These are phyloP conservation scores for Rutpela maculata DNA, from an alignment of 2,888 invertebrate genomes.

Conservation along the genomic window DNA sequence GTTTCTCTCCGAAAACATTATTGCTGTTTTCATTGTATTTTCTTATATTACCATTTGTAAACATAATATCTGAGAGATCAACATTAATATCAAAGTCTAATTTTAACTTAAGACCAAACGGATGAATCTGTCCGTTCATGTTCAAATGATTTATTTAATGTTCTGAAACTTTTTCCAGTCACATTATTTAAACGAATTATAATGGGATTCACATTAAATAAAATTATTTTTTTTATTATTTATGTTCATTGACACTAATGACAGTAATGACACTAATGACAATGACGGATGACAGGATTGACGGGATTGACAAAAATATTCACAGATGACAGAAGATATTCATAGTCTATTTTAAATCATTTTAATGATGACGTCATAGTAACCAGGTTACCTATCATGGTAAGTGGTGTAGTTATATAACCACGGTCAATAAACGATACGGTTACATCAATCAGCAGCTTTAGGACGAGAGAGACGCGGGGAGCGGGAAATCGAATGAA, in stretches of 20 bases:
- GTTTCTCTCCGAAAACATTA: slow-evolving; percentile 49
- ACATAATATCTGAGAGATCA: slow-evolving; percentile 31
- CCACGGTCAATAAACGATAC: too few relatives aligned
- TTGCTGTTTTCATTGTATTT: slow-evolving; percentile 39
- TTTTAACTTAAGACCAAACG: slow-evolving; percentile 26
- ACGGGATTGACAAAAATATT: too few relatives aligned
- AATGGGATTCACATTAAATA: background rate
- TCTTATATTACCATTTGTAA: slow-evolving; percentile 29
- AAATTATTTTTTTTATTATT: background rate
- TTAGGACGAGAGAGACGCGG: too few relatives aligned
- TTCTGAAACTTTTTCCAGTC: background rate
- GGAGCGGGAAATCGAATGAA: too few relatives aligned
- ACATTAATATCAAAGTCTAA: slow-evolving; percentile 37
- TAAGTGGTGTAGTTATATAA: too few relatives aligned
- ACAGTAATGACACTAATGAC: background rate
- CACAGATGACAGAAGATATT: background rate
- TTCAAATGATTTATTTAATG: background rate
- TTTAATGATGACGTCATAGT: too few relatives aligned
- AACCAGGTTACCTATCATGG: too few relatives aligned
- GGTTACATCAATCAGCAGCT: too few relatives aligned
- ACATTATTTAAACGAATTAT: background rate
- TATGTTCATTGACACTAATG: background rate
- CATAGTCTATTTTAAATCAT: too few relatives aligned
- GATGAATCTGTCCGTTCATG: background rate
- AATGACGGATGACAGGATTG: background rate